Evolutionary conservation across 2,888 invertebrate species (phyloP), one percentile per base, ranked within the genome.

Genomic region (Polymixis lichenea): DNA sequence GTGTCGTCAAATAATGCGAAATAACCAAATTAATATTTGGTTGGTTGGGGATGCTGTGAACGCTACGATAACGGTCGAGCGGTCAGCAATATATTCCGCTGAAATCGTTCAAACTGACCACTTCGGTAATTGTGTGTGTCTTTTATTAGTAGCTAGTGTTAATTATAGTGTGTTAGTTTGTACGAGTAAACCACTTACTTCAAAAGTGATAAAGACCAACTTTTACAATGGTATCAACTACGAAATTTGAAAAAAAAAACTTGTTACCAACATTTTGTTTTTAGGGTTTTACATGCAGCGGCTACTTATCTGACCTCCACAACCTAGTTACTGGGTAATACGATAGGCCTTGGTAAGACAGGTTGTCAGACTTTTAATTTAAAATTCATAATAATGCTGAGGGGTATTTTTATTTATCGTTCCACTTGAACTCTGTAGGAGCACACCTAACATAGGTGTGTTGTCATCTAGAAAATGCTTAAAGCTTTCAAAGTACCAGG

Each of bases 1-100:
- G 58, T n/a, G n/a, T n/a, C n/a, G 17, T 65, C 64, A 46, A 61
- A 53, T 76, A 62, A 64, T 51, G 28, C 43, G 55, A 56, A 81
- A 81, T 70, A 19, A 53, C 43, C 15, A 64, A 75, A 65, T 81
- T 61, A 32, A 43, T 60, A 69, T 61, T 75, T 67, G 65, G 60
- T 67, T 53, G 75, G 46, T 22, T 81, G 66, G 32, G 15, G 56
- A 56, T 38, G 53, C 28, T 58, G 46, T 4, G 5, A 53, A 56
- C 46, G n/a, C 1, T 13, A 25, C 25, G 51, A 58, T 81, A 75
- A 53, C 46, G 65, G 60, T 75, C 15, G 19, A 15, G 4, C 28
- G 55, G 32, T 70, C 71, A 25, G 11, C 38, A 71, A 71, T 71
- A 71, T 72, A 53, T 71, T 71, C 7, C 2, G n/a, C 49, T 28